Evolutionary conservation across 2,113 vertebrate genomes (phyloP), one percentile per base, ranked within the genome.

Genomic region (Myrmophylax atrothorax): DNA sequence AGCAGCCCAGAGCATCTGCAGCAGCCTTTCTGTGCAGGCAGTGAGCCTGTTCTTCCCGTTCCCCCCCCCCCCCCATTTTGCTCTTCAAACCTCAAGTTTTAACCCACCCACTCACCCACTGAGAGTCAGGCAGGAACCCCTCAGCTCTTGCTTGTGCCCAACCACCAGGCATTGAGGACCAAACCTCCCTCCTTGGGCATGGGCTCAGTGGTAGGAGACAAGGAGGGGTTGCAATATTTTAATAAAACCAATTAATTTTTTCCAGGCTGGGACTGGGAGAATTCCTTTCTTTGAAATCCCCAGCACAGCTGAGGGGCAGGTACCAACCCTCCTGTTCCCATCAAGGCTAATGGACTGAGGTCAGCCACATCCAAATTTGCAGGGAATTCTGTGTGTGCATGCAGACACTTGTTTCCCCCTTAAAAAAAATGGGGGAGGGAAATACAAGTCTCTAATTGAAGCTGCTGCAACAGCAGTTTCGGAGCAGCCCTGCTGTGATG

Each of bases 251-350:
- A 33, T 8, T 66, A 1, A 19, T 47, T 87, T 78, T 72, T 64
- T 14, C 46, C 63, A 81, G 74, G 78, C 67, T 92, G 56, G 33
- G 44, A 80, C 1, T 89, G 78, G 62, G 87, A 85, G 79, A 93
- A 90, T 83, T 89, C 70, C n/a, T 62, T 77, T 23, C 87, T 90
- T 85, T 91, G 91, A 93, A 96, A 87, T 14, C n/a, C 46, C 81
- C 60, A 44, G 76, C 72, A 35, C n/a, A 35, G 40, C 0, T 52
- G 55, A 35, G 74, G 52, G 82, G 47, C 42, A 28, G 25, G 56
- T 33, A 67, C 60, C 50, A 63, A 52, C 55, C 16, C 52, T 87
- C 40, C 66, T 0, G 0, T 77, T 74, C 73, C 89, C 80, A 84
- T 20, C 28, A 40, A 40, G 46, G 53, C 37, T 85, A 59, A 66